Evolutionary conservation across 1,140 invertebrate genomes (phyloP).

Genomic region (Ladona fulva): DNA sequence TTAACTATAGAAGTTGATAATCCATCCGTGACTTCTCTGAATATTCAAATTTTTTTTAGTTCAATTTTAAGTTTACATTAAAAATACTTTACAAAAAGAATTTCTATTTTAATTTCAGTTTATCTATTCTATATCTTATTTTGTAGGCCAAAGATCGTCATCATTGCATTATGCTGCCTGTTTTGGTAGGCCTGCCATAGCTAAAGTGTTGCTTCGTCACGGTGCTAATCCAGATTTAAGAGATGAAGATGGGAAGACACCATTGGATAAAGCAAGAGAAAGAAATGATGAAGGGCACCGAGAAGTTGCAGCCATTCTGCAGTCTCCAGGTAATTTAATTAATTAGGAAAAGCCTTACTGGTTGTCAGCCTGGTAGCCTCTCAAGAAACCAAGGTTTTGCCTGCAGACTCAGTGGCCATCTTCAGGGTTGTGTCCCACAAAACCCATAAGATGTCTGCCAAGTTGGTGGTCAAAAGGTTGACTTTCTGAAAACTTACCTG

Average conservation of each 20-base stretch:
- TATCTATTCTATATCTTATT: conserved; percentile 13
- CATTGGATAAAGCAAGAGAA: conserved; percentile 95
- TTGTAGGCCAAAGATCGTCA: conserved; percentile 78
- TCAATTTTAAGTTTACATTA: too few species aligned
- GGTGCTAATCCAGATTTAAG: conserved; percentile 97
- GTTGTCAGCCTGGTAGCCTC: not conserved
- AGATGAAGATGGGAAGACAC: conserved; percentile 96
- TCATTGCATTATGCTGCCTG: conserved; percentile 98
- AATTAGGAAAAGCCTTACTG: not conserved
- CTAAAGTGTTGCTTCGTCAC: conserved; percentile 85
- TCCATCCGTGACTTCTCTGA: too few species aligned
- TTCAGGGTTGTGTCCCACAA: too few species aligned
- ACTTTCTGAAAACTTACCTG: too few species aligned
- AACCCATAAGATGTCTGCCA: too few species aligned
- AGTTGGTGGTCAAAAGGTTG: too few species aligned
- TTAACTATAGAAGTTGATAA: too few species aligned
- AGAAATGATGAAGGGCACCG: conserved; percentile 87
- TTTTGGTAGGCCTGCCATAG: conserved; percentile 94
- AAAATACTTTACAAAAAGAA: too few species aligned
- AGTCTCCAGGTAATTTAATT: conserved; percentile 58
- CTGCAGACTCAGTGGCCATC: too few species aligned
- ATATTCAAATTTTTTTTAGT: too few species aligned
- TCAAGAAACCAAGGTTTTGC: not conserved
- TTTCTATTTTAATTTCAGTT: too few species aligned
- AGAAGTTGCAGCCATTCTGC: conserved; percentile 71